Conservation (phyloP, 1,140 invertebrate genomes). For the Zaprionus kolodkinae region DNA sequence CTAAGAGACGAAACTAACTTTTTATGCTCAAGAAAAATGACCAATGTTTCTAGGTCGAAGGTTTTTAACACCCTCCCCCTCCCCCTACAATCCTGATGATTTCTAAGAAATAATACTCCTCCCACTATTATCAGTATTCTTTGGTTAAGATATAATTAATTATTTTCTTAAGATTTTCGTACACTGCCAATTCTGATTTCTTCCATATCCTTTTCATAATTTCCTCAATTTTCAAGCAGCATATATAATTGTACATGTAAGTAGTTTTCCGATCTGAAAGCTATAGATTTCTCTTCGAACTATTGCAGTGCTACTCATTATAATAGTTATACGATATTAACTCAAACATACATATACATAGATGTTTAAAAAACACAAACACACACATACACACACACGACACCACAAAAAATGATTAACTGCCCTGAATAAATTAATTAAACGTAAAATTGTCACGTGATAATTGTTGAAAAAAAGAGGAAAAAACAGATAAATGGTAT, state of each 20-base stretch:
- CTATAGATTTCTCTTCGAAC: conserved; percentile 30
- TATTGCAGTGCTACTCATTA: conserved; percentile 60
- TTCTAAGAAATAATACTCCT: too few species aligned
- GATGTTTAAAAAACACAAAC: conserved; percentile 75
- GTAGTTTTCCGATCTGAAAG: conserved; percentile 57
- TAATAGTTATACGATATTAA: conserved; percentile 66
- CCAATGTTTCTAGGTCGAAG: background rate
- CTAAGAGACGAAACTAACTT: conserved; percentile 24
- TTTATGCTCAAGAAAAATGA: background rate
- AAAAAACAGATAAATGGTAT: conserved; percentile 13
- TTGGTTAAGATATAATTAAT: too few species aligned
- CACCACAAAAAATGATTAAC: conserved; percentile 51
- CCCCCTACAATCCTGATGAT: too few species aligned
- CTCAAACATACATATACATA: conserved; percentile 76
- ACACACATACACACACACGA: conserved; percentile 44
- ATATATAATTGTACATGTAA: conserved; percentile 51
- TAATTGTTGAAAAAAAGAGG: conserved; percentile 69
- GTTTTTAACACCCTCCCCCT: background rate
- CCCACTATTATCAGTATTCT: too few species aligned
- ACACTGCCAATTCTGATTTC: background rate
- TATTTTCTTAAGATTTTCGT: too few species aligned
- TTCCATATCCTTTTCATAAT: background rate
- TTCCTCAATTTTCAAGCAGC: background rate
- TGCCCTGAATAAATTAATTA: conserved; percentile 77
- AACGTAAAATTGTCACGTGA: conserved; percentile 79